A percentile compares a stretch with the other conserved stretches of the same genome.
Conservation (phyloP, 2,113 vertebrate species). For the Xyrauchen texanus region DNA sequence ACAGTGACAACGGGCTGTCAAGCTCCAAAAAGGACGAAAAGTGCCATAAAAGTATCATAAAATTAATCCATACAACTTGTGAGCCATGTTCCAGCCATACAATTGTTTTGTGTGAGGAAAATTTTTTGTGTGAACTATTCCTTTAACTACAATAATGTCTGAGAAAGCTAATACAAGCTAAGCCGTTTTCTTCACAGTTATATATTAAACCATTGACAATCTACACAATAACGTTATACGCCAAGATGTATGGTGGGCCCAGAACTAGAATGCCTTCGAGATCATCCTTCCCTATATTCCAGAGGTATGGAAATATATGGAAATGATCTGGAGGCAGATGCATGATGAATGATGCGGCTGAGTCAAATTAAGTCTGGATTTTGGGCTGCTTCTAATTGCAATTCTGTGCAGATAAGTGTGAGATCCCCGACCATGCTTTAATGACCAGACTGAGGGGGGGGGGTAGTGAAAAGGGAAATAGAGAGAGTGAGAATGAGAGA, state of each 20-base stretch:
- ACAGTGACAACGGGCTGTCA: too few relatives aligned
- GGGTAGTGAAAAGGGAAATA: constrained; percentile 2
- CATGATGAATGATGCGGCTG: constrained; percentile 54
- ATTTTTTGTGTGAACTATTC: too few relatives aligned
- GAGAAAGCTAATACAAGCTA: too few relatives aligned
- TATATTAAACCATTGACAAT: not conserved
- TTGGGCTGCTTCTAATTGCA: constrained; percentile 52
- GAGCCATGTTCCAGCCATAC: too few relatives aligned
- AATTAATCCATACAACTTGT: too few relatives aligned
- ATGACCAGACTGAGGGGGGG: constrained; percentile 25
- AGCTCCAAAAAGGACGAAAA: too few relatives aligned
- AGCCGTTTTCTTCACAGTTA: not conserved
- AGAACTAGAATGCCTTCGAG: not conserved
- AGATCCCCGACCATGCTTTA: constrained; percentile 49
- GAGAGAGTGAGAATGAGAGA: not conserved
- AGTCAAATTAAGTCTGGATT: constrained; percentile 42
- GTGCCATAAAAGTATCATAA: too few relatives aligned
- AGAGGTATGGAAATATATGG: constrained; percentile 55
- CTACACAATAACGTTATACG: not conserved
- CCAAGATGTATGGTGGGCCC: not conserved
- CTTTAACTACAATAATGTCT: too few relatives aligned
- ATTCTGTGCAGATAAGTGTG: constrained; percentile 49
- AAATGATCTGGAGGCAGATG: constrained; percentile 53
- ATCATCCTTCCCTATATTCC: constrained; percentile 50
- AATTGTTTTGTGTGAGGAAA: too few relatives aligned